Evolutionary conservation across 2,888 invertebrate species (phyloP).

Genomic region (Ligdia adustata): DNA sequence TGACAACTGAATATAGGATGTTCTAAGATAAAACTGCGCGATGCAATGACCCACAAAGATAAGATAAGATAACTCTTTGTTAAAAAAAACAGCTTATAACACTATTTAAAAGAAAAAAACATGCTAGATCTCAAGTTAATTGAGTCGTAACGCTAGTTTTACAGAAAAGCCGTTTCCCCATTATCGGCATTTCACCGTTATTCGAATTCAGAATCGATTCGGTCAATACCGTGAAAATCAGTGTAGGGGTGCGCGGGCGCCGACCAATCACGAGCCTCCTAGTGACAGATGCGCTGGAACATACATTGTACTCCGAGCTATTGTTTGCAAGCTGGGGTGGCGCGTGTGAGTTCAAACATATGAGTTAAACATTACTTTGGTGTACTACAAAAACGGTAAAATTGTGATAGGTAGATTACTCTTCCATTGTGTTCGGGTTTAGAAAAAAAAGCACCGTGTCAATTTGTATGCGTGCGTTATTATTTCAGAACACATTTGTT

Average conservation of each 20-base stretch:
- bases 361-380: constrained; percentile 58
- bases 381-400: constrained; percentile 48
- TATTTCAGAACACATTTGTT: too few relatives aligned
- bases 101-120: too few relatives aligned
- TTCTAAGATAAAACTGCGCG: too few relatives aligned
- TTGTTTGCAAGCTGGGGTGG: constrained; percentile 69
- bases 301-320: constrained; percentile 62
- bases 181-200: constrained; percentile 59
- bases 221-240: constrained; percentile 72
- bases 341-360: constrained; percentile 67
- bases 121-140: too few relatives aligned
- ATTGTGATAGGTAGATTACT: constrained; percentile 37
- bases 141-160: too few relatives aligned
- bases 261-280: constrained; percentile 57
- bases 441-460: too few relatives aligned
- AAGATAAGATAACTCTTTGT: too few relatives aligned
- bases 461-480: too few relatives aligned
- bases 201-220: constrained; percentile 71
- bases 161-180: constrained; percentile 37
- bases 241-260: constrained; percentile 66
- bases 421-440: constrained; percentile 13
- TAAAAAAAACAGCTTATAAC: too few relatives aligned
- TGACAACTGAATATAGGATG: too few relatives aligned
- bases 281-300: constrained; percentile 74
- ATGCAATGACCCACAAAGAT: too few relatives aligned